Base-by-base conservation (phyloP, 1,140 invertebrate genomes). In the Drosophila equinoxialis region DNA sequence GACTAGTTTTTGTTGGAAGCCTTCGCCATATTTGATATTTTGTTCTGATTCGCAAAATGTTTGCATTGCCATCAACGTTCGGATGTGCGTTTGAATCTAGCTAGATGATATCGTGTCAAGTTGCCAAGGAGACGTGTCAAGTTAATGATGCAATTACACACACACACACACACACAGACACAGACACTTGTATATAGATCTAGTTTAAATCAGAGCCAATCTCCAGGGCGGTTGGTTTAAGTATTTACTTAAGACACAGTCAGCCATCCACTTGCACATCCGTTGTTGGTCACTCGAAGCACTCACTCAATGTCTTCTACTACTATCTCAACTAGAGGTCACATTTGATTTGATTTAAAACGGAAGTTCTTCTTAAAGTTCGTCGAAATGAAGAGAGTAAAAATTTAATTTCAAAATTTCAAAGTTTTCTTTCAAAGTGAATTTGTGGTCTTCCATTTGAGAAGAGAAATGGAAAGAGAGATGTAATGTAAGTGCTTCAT, bases 101-200 rank as follows among this genome's bases (percentile, higher is more conserved):
- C 45, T 51, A 51, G 45, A 51, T 51, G 45, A 51, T 51, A 51
- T 70, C 74, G 81, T 79, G 75, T 79, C 82, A 86, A 85, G 82
- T 82, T 60, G 64, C 57, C 57, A 59, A 59, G 57, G 68, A 63
- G 68, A 66, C 69, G 68, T 75, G 79, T 71, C 75, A 73, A 57
- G 42, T 74, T 76, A 78, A 87, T 87, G 82, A 74, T 87, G 76
- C 82, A 87, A 79, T 86, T 71, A 71, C 63, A 77, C 67, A 45
- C 55, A 39, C 60, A 48, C 7, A 17, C 42, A 61, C 41, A 66
- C 37, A 37, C 35, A 57, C 57, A 70, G 35, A 57, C 42, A 17
- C n/a, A 60, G 57, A 70, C 39, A 51, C 41, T 7, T 17, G 5
- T 4, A 51, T 10, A 51, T 23, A 51, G 13, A 51, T 20, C 2